Conservation (phyloP, 2,797 vertebrate species). For the Melanotaenia trifasciata region DNA sequence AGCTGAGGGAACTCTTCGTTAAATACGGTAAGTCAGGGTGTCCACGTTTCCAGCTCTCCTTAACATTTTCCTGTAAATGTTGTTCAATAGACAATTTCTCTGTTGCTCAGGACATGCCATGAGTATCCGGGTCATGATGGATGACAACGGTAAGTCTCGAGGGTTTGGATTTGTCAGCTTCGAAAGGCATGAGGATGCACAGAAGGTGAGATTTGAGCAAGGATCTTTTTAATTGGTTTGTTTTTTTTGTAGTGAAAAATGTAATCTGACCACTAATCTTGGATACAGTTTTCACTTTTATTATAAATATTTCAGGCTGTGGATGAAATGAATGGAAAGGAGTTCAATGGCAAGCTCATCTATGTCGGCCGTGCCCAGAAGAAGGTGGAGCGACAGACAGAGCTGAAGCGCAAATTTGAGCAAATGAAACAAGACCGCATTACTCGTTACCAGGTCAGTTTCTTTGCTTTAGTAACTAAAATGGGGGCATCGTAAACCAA, state of each 20-base stretch:
- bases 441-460: conserved; percentile 94
- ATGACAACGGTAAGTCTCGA: conserved; percentile 93
- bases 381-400: conserved; percentile 95
- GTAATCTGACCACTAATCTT: background rate
- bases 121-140: conserved; percentile 97
- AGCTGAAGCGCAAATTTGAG: conserved; percentile 97
- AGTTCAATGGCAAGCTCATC: conserved; percentile 94
- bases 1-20: conserved; percentile 94
- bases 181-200: conserved; percentile 96
- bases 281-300: background rate
- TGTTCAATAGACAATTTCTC: background rate
- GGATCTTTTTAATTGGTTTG: background rate
- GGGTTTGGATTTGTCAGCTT: conserved; percentile 98
- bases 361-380: conserved; percentile 97
- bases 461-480: background rate
- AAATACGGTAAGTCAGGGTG: conserved; percentile 87
- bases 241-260: background rate
- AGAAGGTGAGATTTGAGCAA: conserved; percentile 84
- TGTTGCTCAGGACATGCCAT: conserved; percentile 88
- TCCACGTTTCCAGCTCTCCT: background rate
- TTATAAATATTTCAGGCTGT: conserved; percentile 85
- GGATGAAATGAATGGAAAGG: conserved; percentile 98
- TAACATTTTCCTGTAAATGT: background rate
- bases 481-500: background rate
- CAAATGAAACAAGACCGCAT: conserved; percentile 99